phyloP scores from a whole-genome alignment of 2,888 invertebrate species.

The Ommatoiulus sabulosus region DNA sequence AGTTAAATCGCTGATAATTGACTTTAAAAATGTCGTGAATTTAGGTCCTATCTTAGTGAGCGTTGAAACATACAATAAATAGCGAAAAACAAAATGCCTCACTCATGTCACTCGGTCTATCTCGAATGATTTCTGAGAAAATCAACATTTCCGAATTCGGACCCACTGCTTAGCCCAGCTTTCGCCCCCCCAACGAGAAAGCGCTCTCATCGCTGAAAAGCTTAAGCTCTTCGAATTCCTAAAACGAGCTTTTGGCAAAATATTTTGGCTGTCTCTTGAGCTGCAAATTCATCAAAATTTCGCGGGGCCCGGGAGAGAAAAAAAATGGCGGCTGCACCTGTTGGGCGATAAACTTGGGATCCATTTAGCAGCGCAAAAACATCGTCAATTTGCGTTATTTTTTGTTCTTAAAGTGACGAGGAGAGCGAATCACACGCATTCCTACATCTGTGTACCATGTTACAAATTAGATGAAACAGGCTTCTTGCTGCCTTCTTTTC shows the following conservation, averaged over 20 bases:
- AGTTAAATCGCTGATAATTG: no score
- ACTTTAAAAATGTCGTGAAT: no score
- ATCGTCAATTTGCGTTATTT: constrained; percentile 39
- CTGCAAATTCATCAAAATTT: not conserved
- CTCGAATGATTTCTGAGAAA: not conserved
- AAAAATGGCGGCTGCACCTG: constrained; percentile 36
- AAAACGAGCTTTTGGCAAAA: constrained; percentile 23
- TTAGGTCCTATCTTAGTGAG: no score
- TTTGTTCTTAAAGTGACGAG: constrained; percentile 16
- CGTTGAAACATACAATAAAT: no score
- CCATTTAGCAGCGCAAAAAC: constrained; percentile 11
- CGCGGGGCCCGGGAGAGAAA: not conserved
- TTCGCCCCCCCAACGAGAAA: not conserved
- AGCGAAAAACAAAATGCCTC: no score
- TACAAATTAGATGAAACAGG: constrained; percentile 43
- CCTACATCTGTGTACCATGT: constrained; percentile 40
- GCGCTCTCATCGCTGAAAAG: not conserved
- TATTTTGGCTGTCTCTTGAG: constrained; percentile 20
- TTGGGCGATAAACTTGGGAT: not conserved
- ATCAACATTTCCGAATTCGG: not conserved
- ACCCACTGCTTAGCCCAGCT: not conserved
- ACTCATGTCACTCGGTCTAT: not conserved
- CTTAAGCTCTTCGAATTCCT: not conserved
- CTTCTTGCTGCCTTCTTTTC: not conserved
- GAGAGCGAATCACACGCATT: constrained; percentile 31